Evolutionary conservation across 2,888 invertebrate species (phyloP), one percentile per base, ranked within the genome.

Genomic region (Polietes domitor): DNA sequence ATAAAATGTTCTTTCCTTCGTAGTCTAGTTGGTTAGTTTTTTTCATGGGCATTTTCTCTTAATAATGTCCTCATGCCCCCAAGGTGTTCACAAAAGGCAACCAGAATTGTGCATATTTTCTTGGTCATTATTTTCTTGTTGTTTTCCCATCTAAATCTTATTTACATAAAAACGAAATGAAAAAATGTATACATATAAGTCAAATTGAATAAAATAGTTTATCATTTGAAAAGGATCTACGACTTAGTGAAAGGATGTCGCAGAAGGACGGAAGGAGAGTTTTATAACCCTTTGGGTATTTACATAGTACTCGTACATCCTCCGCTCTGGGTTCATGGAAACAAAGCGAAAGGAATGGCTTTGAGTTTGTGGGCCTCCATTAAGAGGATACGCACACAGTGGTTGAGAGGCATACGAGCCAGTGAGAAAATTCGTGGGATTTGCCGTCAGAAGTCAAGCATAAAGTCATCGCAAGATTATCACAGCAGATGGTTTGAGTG

Each of bases 151-250:
- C 28, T 72, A 79, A 82, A 83, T 73, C 76, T 73, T 79, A 68
- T 79, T 73, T 83, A 76, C 47, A 71, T 78, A 50, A 43, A 78
- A 82, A 77, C 43, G 75, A 50, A 47, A 28, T 43, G 65, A 71
- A 63, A 21, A 68, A 68, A 21, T 12, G 32, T 63, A n/a, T 32
- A 6, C 32, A 73, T 79, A 76, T 68, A 79, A 76, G 72, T 68
- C 47, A 79, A 79, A 82, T 79, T 79, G 79, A 83, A 83, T 83
- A 79, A 79, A 73, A 76, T 76, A 79, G 82, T 76, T 79, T 76
- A 76, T 78, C 72, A 76, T 79, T 71, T 83, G 50, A 50, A 55
- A 76, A 43, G 63, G 53, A 75, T 78, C 32, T 74, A 12, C 19
- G 7, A 75, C 21, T n/a, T 58, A 55, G 32, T 53, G 53, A 53